These are phyloP conservation scores for Taxidea taxus DNA, from an alignment of 2,113 vertebrate genomes.

Conservation along the genomic window DNA sequence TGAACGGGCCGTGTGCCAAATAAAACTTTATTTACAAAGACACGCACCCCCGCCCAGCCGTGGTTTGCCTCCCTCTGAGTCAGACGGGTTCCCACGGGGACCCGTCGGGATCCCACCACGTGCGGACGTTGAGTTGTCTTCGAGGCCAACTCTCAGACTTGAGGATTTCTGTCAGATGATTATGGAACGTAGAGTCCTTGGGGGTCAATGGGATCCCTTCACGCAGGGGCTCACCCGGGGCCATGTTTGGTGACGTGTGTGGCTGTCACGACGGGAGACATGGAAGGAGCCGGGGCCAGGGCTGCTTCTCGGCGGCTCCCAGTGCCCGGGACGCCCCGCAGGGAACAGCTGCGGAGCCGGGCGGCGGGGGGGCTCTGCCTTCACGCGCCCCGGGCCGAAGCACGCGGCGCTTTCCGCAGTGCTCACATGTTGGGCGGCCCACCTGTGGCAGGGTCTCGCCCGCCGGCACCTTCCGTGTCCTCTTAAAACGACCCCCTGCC, in stretches of 20 bases:
- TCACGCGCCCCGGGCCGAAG: rapidly evolving
- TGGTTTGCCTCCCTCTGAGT: background rate
- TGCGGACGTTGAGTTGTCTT: background rate
- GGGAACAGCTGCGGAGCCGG: background rate
- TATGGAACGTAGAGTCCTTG: no score
- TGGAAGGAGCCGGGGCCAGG: background rate
- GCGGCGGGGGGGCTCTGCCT: background rate
- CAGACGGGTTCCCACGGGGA: background rate
- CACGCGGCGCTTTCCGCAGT: rapidly evolving
- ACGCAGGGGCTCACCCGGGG: background rate
- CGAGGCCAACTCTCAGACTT: background rate
- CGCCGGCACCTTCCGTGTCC: background rate
- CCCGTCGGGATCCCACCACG: background rate
- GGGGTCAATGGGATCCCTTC: background rate
- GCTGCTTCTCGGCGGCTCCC: background rate
- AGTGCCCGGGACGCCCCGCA: background rate
- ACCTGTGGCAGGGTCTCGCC: background rate
- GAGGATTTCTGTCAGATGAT: background rate
- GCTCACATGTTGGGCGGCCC: background rate
- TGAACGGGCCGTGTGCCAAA: background rate
- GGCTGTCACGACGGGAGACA: background rate
- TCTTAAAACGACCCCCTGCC: no score
- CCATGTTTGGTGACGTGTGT: background rate
- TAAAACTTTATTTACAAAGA: background rate
- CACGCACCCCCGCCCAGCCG: background rate